Base-by-base conservation (phyloP, 35 echinoderm and acorn worm genomes). In the Stichopus chloronotus region DNA sequence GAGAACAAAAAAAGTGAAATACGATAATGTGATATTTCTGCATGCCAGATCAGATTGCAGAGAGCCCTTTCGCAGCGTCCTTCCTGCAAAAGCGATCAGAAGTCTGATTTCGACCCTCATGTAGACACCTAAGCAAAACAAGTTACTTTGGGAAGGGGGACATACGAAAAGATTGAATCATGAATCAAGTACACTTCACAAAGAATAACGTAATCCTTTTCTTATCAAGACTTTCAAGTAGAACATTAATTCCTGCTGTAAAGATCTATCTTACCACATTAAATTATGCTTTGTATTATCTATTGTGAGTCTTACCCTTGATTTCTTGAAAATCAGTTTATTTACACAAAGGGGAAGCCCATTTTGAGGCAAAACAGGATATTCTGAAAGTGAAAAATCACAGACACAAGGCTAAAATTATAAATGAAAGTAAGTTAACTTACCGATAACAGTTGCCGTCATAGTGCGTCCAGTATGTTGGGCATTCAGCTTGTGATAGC, bases 391-490 rank as follows among this genome's bases (percentile, higher is more conserved):
- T 12, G 8, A 20, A 6, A 76, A 76, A 71, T 11, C 11, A 8
- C 7, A 17, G 5, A 76, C 17, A 6, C 17, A 12, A 20, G 17
- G 11, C 11, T 20, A 20, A 81, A 25, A 8, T 81, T 2, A 23
- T 7, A 53, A 81, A 17, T 10, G 21, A 81, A 81, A 81, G 17
- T 6, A 23, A 80, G 30, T 4, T 25, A 52, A 6, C 78, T 81
- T 81, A 81, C 78, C 78, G 21, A 53, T 81, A 81, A 81, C 78
- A 81, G 53, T 43, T 81, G 10, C 12, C 14, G 5, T 25, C 6
- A 53, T 52, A 81, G 53, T 53, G 78, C 23, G 78, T 81, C 78
- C 78, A 81, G 43, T 43, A 81, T 81, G 78, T 23, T 81, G 78
- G 78, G 53, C 78, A 81, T 25, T 81, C 78, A 5, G 78, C 78